Evolutionary conservation across 2,113 vertebrate genomes (phyloP).

Genomic region (Gnathonemus longibarbis): DNA sequence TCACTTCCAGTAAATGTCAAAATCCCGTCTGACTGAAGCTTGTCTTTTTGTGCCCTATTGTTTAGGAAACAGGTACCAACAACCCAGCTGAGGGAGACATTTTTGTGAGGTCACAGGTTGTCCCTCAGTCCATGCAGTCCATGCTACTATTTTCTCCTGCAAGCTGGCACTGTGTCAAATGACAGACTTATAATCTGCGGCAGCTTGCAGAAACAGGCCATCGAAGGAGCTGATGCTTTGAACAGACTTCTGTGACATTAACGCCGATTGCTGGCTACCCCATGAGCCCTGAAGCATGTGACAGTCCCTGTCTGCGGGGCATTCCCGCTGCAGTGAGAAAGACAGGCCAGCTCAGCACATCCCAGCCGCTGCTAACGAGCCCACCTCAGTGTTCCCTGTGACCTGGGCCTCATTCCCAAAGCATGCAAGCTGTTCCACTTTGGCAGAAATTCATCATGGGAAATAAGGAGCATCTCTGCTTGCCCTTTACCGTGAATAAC

Average conservation of each 20-base stretch:
- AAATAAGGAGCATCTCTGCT: not conserved
- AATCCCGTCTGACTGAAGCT: not conserved
- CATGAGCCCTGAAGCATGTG: not conserved
- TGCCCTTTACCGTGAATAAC: not conserved
- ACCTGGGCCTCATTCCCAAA: not conserved
- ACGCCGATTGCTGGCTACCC: not conserved
- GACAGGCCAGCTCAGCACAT: constrained; percentile 13
- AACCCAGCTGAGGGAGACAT: not conserved
- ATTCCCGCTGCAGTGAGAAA: not conserved
- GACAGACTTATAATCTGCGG: not conserved
- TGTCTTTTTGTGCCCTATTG: not conserved
- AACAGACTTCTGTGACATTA: not conserved
- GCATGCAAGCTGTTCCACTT: not conserved
- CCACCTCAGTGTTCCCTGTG: constrained; percentile 14
- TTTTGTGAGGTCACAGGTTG: not conserved
- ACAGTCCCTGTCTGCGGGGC: not conserved
- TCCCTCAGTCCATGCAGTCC: not conserved
- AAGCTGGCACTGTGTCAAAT: not conserved
- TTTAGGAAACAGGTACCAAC: not conserved
- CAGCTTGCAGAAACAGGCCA: not conserved
- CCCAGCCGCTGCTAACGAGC: constrained; percentile 7
- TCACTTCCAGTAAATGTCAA: not conserved
- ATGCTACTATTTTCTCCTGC: not conserved
- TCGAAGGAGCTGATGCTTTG: not conserved
- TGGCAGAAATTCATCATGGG: not conserved